A percentile compares a stretch with the other conserved stretches of the same genome.
Evolutionary conservation across 1,140 invertebrate genomes (phyloP).

Genomic region (Drosophila pseudoobscura): DNA sequence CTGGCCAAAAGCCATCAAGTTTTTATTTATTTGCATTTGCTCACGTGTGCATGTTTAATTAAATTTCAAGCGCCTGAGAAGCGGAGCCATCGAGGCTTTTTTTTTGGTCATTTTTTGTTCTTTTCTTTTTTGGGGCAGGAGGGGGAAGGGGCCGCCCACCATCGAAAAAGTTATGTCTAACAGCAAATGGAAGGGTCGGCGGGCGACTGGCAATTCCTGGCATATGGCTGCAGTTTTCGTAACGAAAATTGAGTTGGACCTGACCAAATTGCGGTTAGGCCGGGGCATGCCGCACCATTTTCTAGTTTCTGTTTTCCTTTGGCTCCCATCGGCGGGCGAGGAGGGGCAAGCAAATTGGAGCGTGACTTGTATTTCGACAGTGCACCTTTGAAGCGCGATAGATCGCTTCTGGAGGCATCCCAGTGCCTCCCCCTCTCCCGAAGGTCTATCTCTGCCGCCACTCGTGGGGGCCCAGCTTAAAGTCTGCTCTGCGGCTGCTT

Average conservation of each 20-base stretch:
- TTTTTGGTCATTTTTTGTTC: slow-evolving; percentile 15
- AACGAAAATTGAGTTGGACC: slow-evolving; percentile 80
- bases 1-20: slow-evolving; percentile 74
- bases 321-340: not conserved
- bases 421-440: too few relatives aligned
- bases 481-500: too few relatives aligned
- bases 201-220: slow-evolving; percentile 5
- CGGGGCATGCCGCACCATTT: not conserved
- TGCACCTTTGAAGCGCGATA: slow-evolving; percentile 36
- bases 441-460: too few relatives aligned
- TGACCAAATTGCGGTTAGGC: slow-evolving; percentile 72
- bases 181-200: slow-evolving; percentile 13
- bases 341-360: slow-evolving; percentile 69
- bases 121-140: not conserved
- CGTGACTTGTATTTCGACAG: slow-evolving; percentile 74
- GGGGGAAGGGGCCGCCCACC: not conserved
- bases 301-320: slow-evolving; percentile 9
- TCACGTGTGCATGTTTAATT: slow-evolving; percentile 83
- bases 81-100: slow-evolving; percentile 58
- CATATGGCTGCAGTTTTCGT: slow-evolving; percentile 78
- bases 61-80: slow-evolving; percentile 79
- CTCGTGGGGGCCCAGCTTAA: too few relatives aligned
- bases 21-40: slow-evolving; percentile 82
- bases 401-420: not conserved
- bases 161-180: slow-evolving; percentile 68